Evolutionary conservation across 2,888 invertebrate species (phyloP), one percentile per base, ranked within the genome.

Genomic region (Holacanthella duospinosa): DNA sequence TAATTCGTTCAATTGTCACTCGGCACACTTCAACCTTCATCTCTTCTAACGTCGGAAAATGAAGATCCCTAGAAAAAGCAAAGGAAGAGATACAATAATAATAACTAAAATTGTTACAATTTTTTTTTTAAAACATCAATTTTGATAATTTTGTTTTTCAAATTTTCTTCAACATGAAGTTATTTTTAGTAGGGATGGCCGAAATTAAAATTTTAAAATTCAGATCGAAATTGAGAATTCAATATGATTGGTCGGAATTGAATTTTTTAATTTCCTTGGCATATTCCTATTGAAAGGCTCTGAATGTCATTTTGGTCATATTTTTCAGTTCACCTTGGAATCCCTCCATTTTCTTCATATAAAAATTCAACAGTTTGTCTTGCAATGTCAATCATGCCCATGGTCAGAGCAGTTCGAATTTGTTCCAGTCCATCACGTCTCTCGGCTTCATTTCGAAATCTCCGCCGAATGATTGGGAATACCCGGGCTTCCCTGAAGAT

Each of bases 401-500:
- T 66, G 66, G 76, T 76, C 27, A 78, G 71, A n/a, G 78, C 78
- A 53, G 77, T 77, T 65, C 75, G 73, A 53, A 78, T 78, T 70
- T 78, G 78, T 59, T 78, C 77, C 54, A 78, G 69, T 0, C 78
- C 78, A 67, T 77, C 78, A 64, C 77, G 76, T 29, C 78, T 70
- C 68, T 78, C 77, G 2, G 76, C 75, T 65, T 78, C 78, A 67
- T 78, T 78, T 27, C 78, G 70, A 68, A 78, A 78, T 29, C 77
- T 66, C 25, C 78, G 64, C 12, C 77, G 64, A 56, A 78, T 77
- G 48, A 76, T 74, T 28, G 78, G 66, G 26, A 66, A 66, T 1
- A 78, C 77, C 63, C 76, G 75, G 69, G 76, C 76, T 67, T 78
- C 78, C n/a, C n/a, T n/a, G n/a, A n/a, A n/a, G n/a, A n/a, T n/a